Evolutionary conservation across 2,797 vertebrate species (phyloP).

Genomic region (Crocodylus rhombifer): DNA sequence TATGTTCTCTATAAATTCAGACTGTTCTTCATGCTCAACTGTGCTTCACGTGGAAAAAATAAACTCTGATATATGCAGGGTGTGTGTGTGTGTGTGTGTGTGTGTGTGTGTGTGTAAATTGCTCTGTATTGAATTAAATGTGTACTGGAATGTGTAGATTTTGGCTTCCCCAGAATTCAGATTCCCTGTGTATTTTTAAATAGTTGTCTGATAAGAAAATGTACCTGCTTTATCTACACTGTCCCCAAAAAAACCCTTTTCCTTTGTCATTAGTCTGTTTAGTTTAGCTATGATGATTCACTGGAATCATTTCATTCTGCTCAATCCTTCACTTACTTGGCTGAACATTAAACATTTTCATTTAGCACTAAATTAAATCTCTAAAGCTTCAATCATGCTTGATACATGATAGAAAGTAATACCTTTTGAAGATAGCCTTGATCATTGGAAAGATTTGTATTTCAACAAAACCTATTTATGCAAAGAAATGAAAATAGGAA

Average conservation of each 20-base stretch:
- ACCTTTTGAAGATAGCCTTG: constrained; percentile 42
- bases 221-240: not conserved
- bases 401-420: constrained; percentile 50
- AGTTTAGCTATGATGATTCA: constrained; percentile 25
- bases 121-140: not conserved
- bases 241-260: not conserved
- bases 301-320: constrained; percentile 41
- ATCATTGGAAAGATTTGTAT: constrained; percentile 51
- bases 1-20: not conserved
- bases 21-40: not conserved
- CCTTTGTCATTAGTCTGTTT: constrained; percentile 28
- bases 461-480: constrained; percentile 39
- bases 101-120: no score
- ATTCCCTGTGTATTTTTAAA: not conserved
- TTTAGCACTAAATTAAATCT: constrained; percentile 29
- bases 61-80: no score
- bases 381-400: constrained; percentile 36
- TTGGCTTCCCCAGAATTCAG: not conserved
- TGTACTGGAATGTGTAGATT: not conserved
- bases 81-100: no score
- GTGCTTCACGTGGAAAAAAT: not conserved
- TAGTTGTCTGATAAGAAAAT: not conserved
- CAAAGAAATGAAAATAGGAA: constrained; percentile 30
- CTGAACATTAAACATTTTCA: constrained; percentile 40
- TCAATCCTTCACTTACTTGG: constrained; percentile 8